These are phyloP conservation scores for Hesperophylax magnus DNA, from an alignment of 1,140 invertebrate species.

Conservation along the genomic window DNA sequence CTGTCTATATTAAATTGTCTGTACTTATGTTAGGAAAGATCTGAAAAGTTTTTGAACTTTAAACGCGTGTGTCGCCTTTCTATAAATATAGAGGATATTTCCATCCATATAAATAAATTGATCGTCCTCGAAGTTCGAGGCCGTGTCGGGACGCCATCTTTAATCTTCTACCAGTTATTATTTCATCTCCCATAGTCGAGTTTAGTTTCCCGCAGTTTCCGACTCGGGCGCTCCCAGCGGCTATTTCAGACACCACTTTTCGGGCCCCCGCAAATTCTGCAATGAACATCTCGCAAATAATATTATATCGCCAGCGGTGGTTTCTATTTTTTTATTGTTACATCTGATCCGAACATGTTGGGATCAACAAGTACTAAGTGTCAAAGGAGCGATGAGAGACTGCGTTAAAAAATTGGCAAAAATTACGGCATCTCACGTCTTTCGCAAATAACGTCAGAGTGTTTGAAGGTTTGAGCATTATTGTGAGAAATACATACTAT, in stretches of 20 bases:
- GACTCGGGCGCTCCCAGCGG: background rate
- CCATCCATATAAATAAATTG: slow-evolving; percentile 20
- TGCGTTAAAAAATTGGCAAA: background rate
- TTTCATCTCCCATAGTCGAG: slow-evolving; percentile 18
- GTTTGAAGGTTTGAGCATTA: too few relatives aligned
- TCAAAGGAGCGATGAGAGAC: background rate
- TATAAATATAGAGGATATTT: slow-evolving; percentile 12
- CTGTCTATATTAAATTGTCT: too few relatives aligned
- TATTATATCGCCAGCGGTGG: background rate
- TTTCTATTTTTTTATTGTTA: slow-evolving; percentile 7
- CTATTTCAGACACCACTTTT: slow-evolving; percentile 16
- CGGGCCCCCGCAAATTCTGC: slow-evolving; percentile 16
- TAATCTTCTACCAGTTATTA: background rate
- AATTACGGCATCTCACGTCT: background rate
- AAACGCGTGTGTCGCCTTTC: background rate
- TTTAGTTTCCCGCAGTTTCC: background rate
- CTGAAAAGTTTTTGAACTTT: background rate
- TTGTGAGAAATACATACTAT: too few relatives aligned
- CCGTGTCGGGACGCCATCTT: slow-evolving; percentile 8
- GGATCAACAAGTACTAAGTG: background rate
- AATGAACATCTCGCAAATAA: background rate
- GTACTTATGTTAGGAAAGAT: too few relatives aligned
- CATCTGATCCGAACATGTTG: background rate
- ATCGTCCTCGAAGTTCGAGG: slow-evolving; percentile 31
- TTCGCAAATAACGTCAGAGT: too few relatives aligned